These are phyloP conservation scores for Tenrec ecaudatus DNA, from an alignment of 2,113 vertebrate genomes.

Conservation along the genomic window DNA sequence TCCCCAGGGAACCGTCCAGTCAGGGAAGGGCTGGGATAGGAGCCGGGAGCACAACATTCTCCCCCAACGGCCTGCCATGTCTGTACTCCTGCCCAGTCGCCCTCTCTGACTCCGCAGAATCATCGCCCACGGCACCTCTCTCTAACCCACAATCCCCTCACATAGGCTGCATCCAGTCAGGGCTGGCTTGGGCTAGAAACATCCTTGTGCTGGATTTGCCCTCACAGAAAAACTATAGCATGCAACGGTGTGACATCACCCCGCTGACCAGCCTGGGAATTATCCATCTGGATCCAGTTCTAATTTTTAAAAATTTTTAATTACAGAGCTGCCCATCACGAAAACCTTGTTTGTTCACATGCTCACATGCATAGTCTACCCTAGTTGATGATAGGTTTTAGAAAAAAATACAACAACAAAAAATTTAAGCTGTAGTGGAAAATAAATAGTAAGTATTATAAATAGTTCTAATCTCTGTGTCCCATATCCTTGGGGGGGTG, in stretches of 20 bases:
- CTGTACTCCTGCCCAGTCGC: neutral
- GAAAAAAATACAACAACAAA: neutral
- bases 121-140: neutral
- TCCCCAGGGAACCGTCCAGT: neutral
- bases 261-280: neutral
- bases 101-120: neutral
- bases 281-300: neutral
- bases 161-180: fast-evolving
- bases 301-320: neutral
- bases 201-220: neutral
- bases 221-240: neutral
- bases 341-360: neutral
- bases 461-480: neutral
- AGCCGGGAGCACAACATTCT: neutral
- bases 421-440: neutral
- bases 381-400: neutral
- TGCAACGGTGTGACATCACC: neutral
- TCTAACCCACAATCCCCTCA: fast-evolving
- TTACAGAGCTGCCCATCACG: neutral
- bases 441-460: neutral
- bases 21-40: neutral
- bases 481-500: neutral
- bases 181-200: neutral
- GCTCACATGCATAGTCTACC: neutral
- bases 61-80: neutral